Conservation (phyloP, 2,113 vertebrate species). For the Meleagris gallopavo region DNA sequence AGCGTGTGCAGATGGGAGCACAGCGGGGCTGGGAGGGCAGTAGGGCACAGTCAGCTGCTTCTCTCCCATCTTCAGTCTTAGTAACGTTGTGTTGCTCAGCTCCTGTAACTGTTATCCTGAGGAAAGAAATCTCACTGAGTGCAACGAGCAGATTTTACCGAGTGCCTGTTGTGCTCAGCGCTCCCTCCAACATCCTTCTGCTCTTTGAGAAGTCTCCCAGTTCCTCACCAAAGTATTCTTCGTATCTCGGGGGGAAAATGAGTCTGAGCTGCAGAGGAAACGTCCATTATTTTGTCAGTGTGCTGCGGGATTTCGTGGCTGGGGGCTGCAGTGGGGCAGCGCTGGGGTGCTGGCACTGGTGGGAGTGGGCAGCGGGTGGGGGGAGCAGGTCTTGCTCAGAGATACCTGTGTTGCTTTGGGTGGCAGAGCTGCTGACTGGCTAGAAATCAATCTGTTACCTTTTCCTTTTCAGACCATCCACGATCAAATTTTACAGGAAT, state of each 20-base stretch:
- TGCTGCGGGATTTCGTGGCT: not conserved
- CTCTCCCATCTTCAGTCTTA: constrained; percentile 45
- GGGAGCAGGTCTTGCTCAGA: not conserved
- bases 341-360: no score
- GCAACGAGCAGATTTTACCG: not conserved
- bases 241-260: accelerated
- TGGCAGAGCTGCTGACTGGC: not conserved
- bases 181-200: not conserved
- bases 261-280: not conserved
- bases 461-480: constrained; percentile 87
- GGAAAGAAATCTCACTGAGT: not conserved
- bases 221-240: not conserved
- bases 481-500: constrained; percentile 97
- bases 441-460: not conserved
- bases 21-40: constrained; percentile 34
- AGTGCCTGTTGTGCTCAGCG: not conserved
- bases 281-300: not conserved
- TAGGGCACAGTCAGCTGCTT: constrained; percentile 27
- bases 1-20: constrained; percentile 41
- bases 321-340: no score
- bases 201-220: not conserved
- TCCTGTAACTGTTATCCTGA: constrained; percentile 34
- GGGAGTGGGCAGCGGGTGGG: no score
- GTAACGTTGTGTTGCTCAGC: not conserved
- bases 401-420: not conserved